These are phyloP conservation scores for Aphidius gifuensis DNA, from an alignment of 1,140 invertebrate genomes.

Conservation along the genomic window DNA sequence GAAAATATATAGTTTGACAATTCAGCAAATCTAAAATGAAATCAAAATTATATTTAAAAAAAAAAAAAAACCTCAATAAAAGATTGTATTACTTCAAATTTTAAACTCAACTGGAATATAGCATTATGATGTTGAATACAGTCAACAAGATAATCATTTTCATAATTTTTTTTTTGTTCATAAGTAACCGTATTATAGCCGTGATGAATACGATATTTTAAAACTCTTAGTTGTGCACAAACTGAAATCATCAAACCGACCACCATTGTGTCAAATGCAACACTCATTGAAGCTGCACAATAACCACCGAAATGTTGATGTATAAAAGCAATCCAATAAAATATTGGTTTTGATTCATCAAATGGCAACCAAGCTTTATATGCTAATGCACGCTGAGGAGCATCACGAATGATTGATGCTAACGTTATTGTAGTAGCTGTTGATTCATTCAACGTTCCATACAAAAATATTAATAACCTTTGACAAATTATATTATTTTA, in stretches of 20 bases:
- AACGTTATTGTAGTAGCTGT: background rate
- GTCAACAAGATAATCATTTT: background rate
- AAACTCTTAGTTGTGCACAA: background rate
- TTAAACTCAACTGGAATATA: constrained; percentile 16
- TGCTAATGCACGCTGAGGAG: background rate
- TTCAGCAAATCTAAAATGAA: constrained; percentile 7
- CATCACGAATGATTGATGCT: background rate
- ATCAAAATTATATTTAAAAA: background rate
- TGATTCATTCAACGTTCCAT: background rate
- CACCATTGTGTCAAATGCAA: background rate
- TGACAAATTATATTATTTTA: background rate
- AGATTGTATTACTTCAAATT: background rate
- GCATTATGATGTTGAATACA: constrained; percentile 7
- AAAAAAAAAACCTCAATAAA: background rate
- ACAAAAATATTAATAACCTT: constrained; percentile 2
- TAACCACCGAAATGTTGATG: constrained; percentile 2
- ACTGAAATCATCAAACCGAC: background rate
- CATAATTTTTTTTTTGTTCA: background rate
- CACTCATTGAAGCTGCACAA: background rate
- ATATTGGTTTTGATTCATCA: background rate
- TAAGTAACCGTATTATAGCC: background rate
- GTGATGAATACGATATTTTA: constrained; percentile 3
- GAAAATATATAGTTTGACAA: constrained; percentile 1
- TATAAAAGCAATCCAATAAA: constrained; percentile 1
- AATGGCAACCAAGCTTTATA: background rate